phyloP scores from a whole-genome alignment of 2,888 invertebrate genomes.

The Pandemis corylana region DNA sequence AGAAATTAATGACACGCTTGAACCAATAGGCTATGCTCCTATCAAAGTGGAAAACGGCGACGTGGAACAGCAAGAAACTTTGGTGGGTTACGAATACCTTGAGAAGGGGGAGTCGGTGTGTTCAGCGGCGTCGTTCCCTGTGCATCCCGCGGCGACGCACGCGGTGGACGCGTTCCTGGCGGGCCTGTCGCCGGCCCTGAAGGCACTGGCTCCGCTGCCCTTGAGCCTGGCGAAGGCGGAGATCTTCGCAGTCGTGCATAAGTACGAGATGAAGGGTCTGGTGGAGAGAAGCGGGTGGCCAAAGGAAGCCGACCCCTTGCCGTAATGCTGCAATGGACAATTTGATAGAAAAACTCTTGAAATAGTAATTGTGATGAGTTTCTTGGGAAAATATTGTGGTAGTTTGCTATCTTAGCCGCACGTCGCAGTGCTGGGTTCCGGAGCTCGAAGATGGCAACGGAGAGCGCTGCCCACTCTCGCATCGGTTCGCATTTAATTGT shows the following conservation, averaged over 20 bases:
- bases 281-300: slow-evolving; percentile 32
- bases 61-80: slow-evolving; percentile 14
- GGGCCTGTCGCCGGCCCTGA: slow-evolving; percentile 40
- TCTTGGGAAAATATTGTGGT: no score
- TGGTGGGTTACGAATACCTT: slow-evolving; percentile 4
- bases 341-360: neutral
- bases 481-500: no score
- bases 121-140: neutral
- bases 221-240: slow-evolving; percentile 44
- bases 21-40: neutral
- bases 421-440: no score
- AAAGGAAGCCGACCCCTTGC: slow-evolving; percentile 25
- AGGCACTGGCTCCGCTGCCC: slow-evolving; percentile 38
- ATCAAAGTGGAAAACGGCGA: neutral
- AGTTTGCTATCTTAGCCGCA: no score
- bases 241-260: slow-evolving; percentile 41
- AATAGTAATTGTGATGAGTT: no score
- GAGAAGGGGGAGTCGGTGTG: neutral
- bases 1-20: neutral
- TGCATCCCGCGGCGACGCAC: neutral
- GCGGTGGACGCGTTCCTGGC: slow-evolving; percentile 44
- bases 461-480: no score
- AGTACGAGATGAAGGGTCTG: slow-evolving; percentile 35
- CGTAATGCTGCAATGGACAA: neutral
- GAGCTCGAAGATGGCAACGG: no score